Conservation (phyloP, 2,113 vertebrate genomes). For the Thunnus maccoyii region DNA sequence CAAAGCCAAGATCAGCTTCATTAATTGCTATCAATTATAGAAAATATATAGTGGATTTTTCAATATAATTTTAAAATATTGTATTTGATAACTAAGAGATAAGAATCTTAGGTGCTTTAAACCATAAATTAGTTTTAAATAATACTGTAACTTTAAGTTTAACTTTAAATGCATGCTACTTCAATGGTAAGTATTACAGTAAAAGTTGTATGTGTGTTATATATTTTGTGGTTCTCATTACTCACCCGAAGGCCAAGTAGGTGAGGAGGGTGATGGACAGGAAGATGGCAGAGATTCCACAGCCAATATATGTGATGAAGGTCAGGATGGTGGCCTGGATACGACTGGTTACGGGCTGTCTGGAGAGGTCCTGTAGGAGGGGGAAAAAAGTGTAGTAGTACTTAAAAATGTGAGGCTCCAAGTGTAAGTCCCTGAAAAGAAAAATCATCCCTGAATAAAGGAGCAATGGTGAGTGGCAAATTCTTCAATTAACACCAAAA, state of each 20-base stretch:
- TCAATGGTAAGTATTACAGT: not conserved
- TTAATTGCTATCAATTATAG: too few species aligned
- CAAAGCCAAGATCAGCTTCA: too few species aligned
- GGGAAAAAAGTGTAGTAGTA: not conserved
- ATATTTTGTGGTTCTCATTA: constrained; percentile 25
- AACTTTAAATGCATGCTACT: too few species aligned
- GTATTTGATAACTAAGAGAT: too few species aligned
- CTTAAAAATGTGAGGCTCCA: not conserved
- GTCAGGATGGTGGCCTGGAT: constrained; percentile 89
- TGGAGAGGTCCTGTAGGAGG: constrained; percentile 87
- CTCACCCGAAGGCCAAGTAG: constrained; percentile 95
- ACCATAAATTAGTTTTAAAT: not conserved
- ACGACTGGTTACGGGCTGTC: constrained; percentile 62
- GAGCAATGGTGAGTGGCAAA: too few species aligned
- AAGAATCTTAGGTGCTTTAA: not conserved
- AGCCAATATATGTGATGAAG: constrained; percentile 96
- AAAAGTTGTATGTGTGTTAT: not conserved
- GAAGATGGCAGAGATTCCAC: constrained; percentile 96
- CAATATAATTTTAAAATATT: too few species aligned
- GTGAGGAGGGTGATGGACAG: constrained; percentile 95
- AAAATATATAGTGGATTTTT: too few species aligned
- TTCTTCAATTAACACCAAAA: not conserved
- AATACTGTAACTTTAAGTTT: not conserved
- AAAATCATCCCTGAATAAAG: too few species aligned
- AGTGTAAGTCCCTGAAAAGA: too few species aligned